Base-by-base conservation (phyloP, 2,888 invertebrate species). In the Spialia ferax region DNA sequence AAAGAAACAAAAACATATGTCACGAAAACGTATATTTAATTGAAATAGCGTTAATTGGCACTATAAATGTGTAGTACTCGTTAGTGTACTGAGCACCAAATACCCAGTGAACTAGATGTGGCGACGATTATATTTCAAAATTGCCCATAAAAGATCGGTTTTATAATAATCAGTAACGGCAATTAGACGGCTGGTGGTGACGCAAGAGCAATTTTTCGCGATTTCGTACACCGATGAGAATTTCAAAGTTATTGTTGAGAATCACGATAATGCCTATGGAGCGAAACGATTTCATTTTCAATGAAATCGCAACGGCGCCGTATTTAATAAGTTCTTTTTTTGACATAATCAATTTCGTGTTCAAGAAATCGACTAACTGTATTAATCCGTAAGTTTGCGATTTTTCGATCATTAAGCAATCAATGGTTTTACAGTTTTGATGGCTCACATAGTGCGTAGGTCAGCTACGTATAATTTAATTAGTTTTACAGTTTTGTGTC, bases 141-240 rank as follows among this genome's bases (percentile, higher is more conserved):
- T 84, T 79, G 79, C 74, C 76, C 80, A 82, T 84, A 86, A 89
- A 84, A 82, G 81, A 87, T 88, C 77, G 80, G 76, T 80, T 86
- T 85, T 83, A 85, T 84, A 86, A 87, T 84, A 87, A 88, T 89
- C 86, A 73, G 86, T 79, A 82, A 87, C 86, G 85, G 76, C 85
- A 90, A 91, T 90, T 91, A 89, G 74, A 76, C 74, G 75, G 77
- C 75, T 76, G 77, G 73, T 72, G 72, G 78, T 92, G 87, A 87
- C 81, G 90, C 83, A 91, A 92, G 73, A 52, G 76, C 76, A 83
- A 87, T 87, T 89, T 89, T 87, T 83, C 77, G 80, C 83, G 82
- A 88, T 91, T 91, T 87, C 85, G 82, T 87, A 84, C 83, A 79
- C 76, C 80, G 80, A 83, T 88, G 85, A 82, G 86, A 88, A 83